Percentiles rank a stretch among this genome's conserved stretches.
Evolutionary conservation across 1,140 invertebrate genomes (phyloP).

Genomic region (Ceratina calcarata): DNA sequence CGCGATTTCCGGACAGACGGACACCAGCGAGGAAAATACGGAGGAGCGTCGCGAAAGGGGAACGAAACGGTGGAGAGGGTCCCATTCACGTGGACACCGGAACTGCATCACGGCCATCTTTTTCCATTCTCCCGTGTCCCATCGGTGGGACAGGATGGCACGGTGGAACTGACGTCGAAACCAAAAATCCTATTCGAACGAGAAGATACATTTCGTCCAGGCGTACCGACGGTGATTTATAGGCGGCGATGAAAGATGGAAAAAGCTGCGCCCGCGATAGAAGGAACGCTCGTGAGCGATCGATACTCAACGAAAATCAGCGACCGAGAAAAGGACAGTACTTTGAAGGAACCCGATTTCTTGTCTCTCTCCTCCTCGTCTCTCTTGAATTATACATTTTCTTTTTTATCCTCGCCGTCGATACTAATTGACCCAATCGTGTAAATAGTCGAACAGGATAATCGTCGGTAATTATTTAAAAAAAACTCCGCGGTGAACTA

Average conservation of each 20-base stretch:
- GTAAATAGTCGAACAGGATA: slow-evolving; percentile 5
- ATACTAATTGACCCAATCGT: slow-evolving; percentile 1
- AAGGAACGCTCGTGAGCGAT: slow-evolving; percentile 20
- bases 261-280: background rate
- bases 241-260: slow-evolving; percentile 41
- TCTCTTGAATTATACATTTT: background rate
- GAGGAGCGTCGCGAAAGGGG: background rate
- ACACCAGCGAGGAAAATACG: background rate
- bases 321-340: background rate
- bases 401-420: background rate
- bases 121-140: slow-evolving; percentile 15
- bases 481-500: background rate
- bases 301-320: slow-evolving; percentile 23
- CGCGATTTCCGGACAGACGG: background rate
- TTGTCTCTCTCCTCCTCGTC: background rate
- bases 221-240: slow-evolving; percentile 58
- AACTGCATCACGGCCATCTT: slow-evolving; percentile 34
- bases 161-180: slow-evolving; percentile 33
- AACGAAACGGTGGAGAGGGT: background rate
- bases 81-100: background rate
- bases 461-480: slow-evolving; percentile 30
- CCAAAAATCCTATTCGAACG: slow-evolving; percentile 54
- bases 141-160: slow-evolving; percentile 1
- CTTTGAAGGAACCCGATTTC: background rate
- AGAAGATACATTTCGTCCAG: slow-evolving; percentile 59